phyloP scores from a whole-genome alignment of 2,797 vertebrate species.

The Malacoctenus gilli region DNA sequence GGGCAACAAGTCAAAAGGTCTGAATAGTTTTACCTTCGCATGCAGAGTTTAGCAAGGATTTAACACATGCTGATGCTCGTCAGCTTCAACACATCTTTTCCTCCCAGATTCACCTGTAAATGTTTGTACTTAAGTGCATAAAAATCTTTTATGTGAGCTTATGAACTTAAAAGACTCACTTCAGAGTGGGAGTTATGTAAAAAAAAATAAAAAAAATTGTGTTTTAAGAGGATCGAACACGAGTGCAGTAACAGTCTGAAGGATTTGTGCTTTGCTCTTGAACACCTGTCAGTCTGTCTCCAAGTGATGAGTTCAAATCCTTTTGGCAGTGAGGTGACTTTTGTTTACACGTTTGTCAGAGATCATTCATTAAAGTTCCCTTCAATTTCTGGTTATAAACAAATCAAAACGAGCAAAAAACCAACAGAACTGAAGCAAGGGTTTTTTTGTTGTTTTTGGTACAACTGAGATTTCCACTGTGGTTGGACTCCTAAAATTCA shows the following conservation, averaged over 20 bases:
- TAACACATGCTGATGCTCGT: constrained; percentile 19
- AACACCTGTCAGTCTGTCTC: constrained; percentile 3
- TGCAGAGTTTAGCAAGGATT: constrained; percentile 20
- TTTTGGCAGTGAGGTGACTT: background rate
- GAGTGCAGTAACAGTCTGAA: too few species aligned
- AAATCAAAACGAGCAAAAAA: background rate
- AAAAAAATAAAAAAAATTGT: too few species aligned
- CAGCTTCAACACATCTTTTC: constrained; percentile 16
- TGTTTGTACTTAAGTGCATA: background rate
- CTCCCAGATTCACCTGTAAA: background rate
- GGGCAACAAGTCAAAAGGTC: constrained; percentile 50
- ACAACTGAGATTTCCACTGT: too few species aligned
- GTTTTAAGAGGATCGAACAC: too few species aligned
- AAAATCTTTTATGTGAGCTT: background rate
- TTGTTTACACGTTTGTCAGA: background rate
- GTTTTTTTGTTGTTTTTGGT: background rate
- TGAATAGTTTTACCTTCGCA: constrained; percentile 21
- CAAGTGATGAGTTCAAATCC: constrained; percentile 1
- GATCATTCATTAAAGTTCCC: too few species aligned
- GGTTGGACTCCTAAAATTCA: too few species aligned
- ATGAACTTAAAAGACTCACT: background rate
- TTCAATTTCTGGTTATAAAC: background rate
- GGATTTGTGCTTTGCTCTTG: background rate
- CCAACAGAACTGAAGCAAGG: too few species aligned
- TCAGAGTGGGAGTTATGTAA: background rate